Conservation (phyloP, 2,113 vertebrate genomes). For the Condylura cristata region DNA sequence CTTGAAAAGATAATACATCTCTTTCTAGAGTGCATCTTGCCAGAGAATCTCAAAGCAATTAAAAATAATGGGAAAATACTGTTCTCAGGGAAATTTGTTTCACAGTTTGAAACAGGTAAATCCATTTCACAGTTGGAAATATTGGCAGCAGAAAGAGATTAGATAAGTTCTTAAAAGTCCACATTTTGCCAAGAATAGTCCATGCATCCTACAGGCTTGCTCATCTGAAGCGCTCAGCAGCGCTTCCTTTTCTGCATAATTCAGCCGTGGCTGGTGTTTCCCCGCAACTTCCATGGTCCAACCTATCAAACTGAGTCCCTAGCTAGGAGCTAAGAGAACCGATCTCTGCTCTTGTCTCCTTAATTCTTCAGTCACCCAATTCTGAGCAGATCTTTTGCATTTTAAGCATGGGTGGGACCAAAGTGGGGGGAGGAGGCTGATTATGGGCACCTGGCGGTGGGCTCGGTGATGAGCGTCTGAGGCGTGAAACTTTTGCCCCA, state of each 20-base stretch:
- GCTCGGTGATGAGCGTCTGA: no score
- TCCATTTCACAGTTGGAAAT: constrained; percentile 48
- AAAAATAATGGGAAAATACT: constrained; percentile 43
- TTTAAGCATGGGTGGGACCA: background rate
- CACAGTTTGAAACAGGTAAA: constrained; percentile 37
- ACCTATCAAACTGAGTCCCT: background rate
- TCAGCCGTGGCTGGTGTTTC: background rate
- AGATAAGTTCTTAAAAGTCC: background rate
- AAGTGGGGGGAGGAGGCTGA: no score
- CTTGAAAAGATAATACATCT: background rate
- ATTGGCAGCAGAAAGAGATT: constrained; percentile 6
- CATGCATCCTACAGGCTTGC: background rate
- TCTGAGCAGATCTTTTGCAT: background rate
- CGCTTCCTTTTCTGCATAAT: background rate
- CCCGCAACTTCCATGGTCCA: background rate
- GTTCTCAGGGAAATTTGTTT: constrained; percentile 41
- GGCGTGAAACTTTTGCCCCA: no score
- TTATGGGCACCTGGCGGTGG: no score
- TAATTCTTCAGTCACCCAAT: background rate
- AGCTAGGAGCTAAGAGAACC: background rate
- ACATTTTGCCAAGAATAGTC: background rate
- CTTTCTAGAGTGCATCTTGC: background rate
- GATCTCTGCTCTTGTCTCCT: background rate
- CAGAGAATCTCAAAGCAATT: constrained; percentile 53
- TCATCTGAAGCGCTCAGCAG: background rate